Percentiles rank a stretch among this genome's conserved stretches.
These are phyloP conservation scores for Cheracebus regulus DNA, from an alignment of 2,797 vertebrate genomes.

Conservation along the genomic window DNA sequence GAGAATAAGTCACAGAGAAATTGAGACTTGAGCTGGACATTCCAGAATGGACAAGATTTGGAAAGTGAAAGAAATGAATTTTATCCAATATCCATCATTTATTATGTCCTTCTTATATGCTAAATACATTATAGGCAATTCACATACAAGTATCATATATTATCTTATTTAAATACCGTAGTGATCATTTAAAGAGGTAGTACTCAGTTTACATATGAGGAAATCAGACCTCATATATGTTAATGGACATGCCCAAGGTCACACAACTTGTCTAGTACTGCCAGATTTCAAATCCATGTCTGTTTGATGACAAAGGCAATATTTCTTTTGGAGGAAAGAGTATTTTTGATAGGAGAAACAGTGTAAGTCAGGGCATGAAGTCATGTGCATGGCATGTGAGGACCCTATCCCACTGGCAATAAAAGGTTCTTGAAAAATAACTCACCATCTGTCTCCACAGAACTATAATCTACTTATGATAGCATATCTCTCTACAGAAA, in stretches of 20 bases:
- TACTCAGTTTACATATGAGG: not conserved
- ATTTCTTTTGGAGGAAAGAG: not conserved
- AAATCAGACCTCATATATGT: not conserved
- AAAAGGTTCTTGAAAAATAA: not conserved
- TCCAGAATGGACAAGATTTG: not conserved
- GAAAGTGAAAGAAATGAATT: not conserved
- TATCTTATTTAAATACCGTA: not conserved
- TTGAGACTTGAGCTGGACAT: not conserved
- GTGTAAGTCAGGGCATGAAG: not conserved
- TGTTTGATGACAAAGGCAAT: not conserved
- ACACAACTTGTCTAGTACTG: not conserved
- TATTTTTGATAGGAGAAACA: not conserved
- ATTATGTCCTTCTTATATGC: not conserved
- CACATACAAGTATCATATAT: not conserved
- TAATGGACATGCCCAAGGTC: not conserved
- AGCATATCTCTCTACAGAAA: not conserved
- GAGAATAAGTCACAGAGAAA: not conserved
- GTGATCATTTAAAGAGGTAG: not conserved
- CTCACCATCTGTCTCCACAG: not conserved
- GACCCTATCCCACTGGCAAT: not conserved
- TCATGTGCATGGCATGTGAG: not conserved
- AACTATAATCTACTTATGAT: not conserved
- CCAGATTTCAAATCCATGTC: not conserved
- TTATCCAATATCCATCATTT: not conserved
- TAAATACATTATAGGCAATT: not conserved